These are phyloP conservation scores for Hystrix brachyura DNA, from an alignment of 2,113 vertebrate genomes.

Conservation along the genomic window DNA sequence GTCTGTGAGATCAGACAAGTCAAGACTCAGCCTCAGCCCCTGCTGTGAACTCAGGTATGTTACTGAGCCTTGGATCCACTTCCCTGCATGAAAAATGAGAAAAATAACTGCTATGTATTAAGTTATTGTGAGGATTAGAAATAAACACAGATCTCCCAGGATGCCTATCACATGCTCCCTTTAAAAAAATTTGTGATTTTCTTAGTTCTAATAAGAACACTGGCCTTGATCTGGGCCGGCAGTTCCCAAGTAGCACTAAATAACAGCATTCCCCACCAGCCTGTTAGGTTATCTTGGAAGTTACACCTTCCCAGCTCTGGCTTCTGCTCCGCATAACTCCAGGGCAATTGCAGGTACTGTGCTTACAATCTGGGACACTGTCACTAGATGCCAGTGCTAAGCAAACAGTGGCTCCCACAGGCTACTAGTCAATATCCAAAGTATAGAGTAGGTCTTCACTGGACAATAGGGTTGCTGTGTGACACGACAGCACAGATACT, in stretches of 20 bases:
- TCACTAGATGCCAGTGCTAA: not conserved
- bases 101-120: not conserved
- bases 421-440: no score
- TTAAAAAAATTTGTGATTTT: not conserved
- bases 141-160: not conserved
- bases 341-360: not conserved
- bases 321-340: not conserved
- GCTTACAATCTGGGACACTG: conserved; percentile 7
- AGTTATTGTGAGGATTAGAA: not conserved
- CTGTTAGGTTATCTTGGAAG: not conserved
- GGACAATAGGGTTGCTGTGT: not conserved
- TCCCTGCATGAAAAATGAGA: not conserved
- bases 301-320: not conserved
- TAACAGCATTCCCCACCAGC: not conserved
- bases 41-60: not conserved
- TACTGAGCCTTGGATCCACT: not conserved
- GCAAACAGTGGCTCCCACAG: not conserved
- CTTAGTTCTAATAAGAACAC: not conserved
- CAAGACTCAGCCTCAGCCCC: not conserved
- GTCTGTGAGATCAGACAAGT: not conserved
- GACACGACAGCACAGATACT: not conserved
- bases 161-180: not conserved
- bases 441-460: not conserved
- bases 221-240: not conserved
- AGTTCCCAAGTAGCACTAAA: not conserved